Conservation (phyloP, 2,797 vertebrate genomes). For the Fistularia commersonii region DNA sequence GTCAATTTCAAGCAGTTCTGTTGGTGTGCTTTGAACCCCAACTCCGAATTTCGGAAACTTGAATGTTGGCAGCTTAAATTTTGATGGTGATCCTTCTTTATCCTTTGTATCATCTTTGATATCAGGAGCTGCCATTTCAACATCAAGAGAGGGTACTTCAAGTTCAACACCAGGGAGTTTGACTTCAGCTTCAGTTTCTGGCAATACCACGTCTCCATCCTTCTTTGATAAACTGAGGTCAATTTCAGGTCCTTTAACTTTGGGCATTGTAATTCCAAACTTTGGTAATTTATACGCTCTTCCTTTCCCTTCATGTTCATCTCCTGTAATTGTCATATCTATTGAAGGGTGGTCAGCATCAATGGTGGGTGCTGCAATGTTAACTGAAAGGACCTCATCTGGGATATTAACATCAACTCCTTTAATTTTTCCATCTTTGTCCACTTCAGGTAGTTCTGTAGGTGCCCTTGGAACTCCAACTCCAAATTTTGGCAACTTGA, state of each 20-base stretch:
- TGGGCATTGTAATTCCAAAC: conserved; percentile 40
- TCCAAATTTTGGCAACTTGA: conserved; percentile 52
- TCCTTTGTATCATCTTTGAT: neutral
- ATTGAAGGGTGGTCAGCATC: conserved; percentile 16
- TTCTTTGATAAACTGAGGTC: conserved; percentile 30
- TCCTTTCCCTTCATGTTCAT: conserved; percentile 14
- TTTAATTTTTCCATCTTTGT: conserved; percentile 5
- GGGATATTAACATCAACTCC: conserved; percentile 13
- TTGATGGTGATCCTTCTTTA: conserved; percentile 31
- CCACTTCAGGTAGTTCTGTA: conserved; percentile 5
- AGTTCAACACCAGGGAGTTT: conserved; percentile 9
- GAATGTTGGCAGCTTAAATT: conserved; percentile 39
- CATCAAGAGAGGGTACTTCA: conserved; percentile 15
- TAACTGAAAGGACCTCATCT: neutral
- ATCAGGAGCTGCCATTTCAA: conserved; percentile 31
- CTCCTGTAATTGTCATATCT: conserved; percentile 26
- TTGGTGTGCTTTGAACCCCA: conserved; percentile 1
- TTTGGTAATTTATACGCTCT: conserved; percentile 71
- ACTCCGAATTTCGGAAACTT: conserved; percentile 38
- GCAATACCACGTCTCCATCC: conserved; percentile 26
- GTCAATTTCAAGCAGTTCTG: neutral
- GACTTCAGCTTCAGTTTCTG: conserved; percentile 5
- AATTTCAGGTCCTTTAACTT: conserved; percentile 16
- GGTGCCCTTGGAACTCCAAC: neutral
- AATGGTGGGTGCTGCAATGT: conserved; percentile 8